Evolutionary conservation across 2,888 invertebrate genomes (phyloP).

Genomic region (Meghimatium bilineatum): DNA sequence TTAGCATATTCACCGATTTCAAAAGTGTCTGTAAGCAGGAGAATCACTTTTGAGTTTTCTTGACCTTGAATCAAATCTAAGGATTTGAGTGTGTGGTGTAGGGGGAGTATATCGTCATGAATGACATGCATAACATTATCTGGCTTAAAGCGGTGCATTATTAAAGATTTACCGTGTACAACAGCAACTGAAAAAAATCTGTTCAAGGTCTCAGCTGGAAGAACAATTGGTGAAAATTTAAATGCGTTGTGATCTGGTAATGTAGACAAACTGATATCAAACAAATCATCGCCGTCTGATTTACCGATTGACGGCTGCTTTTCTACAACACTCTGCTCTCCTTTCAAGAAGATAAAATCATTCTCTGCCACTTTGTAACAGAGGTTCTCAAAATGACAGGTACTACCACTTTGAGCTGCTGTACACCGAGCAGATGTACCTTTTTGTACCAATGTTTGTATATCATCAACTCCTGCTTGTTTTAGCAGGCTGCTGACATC

Average conservation of each 20-base stretch:
- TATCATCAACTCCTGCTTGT: not conserved
- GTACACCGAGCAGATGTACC: conserved; percentile 36
- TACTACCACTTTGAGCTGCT: not conserved
- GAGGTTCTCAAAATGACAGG: conserved; percentile 77
- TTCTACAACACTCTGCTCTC: conserved; percentile 67
- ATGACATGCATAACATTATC: conserved; percentile 80
- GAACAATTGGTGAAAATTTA: conserved; percentile 69
- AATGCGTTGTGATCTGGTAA: conserved; percentile 76
- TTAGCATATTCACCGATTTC: conserved; percentile 65
- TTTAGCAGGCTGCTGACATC: not conserved
- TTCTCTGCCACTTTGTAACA: conserved; percentile 74
- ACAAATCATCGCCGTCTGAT: conserved; percentile 59
- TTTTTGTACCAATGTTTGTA: not conserved
- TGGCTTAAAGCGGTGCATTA: conserved; percentile 78
- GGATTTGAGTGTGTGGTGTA: conserved; percentile 74
- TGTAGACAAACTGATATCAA: conserved; percentile 74
- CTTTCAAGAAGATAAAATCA: conserved; percentile 76
- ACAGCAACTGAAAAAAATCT: conserved; percentile 59
- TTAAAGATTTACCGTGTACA: conserved; percentile 62
- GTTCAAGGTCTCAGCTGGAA: conserved; percentile 64
- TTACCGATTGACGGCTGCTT: conserved; percentile 60
- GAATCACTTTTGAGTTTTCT: conserved; percentile 19
- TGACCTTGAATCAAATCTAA: conserved; percentile 47
- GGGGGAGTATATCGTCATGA: conserved; percentile 79
- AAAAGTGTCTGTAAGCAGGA: conserved; percentile 74